These are phyloP conservation scores for Dolichomitus sp. DNA, from an alignment of 2,888 invertebrate genomes.

Conservation along the genomic window DNA sequence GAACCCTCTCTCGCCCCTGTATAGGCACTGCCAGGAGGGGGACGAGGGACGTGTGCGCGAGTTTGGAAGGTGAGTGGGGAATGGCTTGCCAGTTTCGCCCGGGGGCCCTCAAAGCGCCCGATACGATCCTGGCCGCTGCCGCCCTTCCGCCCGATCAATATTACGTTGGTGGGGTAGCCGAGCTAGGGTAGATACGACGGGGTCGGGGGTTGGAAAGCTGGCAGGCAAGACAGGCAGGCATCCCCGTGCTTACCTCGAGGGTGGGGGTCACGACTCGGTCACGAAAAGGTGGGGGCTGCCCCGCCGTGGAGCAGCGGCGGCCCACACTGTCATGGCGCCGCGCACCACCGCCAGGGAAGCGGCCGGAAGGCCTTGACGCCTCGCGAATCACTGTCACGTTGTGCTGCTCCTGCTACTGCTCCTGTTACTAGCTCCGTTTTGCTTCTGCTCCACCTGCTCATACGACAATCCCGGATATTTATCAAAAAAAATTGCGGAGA, in stretches of 20 bases:
- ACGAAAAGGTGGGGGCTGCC: slow-evolving; percentile 66
- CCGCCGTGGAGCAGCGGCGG: slow-evolving; percentile 68
- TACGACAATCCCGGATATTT: background rate
- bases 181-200: slow-evolving; percentile 74
- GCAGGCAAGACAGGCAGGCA: slow-evolving; percentile 36
- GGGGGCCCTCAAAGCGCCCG: slow-evolving; percentile 73
- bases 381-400: slow-evolving; percentile 66
- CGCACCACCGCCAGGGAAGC: slow-evolving; percentile 82
- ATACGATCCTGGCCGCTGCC: slow-evolving; percentile 84
- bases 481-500: background rate
- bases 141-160: slow-evolving; percentile 86
- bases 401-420: slow-evolving; percentile 46
- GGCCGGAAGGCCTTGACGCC: slow-evolving; percentile 77
- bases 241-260: slow-evolving; percentile 62
- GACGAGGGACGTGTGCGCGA: slow-evolving; percentile 6
- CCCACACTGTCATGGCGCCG: slow-evolving; percentile 84
- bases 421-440: background rate
- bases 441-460: background rate
- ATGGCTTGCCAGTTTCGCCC: slow-evolving; percentile 28
- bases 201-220: slow-evolving; percentile 70
- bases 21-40: slow-evolving; percentile 22
- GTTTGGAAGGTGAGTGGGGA: slow-evolving; percentile 19
- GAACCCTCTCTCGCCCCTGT: slow-evolving; percentile 68
- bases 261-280: slow-evolving; percentile 68
- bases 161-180: slow-evolving; percentile 84